Conservation (phyloP, 2,888 invertebrate genomes). For the Pyrrhia umbra region DNA sequence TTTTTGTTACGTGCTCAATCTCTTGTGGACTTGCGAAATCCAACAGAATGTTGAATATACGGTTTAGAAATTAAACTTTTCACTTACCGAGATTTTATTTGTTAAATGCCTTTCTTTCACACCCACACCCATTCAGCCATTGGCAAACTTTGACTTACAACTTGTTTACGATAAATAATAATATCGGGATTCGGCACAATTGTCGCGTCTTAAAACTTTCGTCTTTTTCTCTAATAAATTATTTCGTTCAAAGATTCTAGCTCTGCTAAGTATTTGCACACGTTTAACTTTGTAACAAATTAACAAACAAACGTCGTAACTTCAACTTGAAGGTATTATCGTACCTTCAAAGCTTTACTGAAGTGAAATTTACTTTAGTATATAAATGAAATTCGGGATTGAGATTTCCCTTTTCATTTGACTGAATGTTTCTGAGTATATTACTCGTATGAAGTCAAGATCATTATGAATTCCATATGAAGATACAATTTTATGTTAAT, state of each 20-base stretch:
- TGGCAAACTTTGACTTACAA: conserved; percentile 20
- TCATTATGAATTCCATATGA: conserved; percentile 19
- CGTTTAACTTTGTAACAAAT: conserved; percentile 42
- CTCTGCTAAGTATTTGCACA: conserved; percentile 22
- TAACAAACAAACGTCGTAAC: conserved; percentile 32
- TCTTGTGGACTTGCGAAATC: background rate
- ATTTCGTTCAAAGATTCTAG: conserved; percentile 12
- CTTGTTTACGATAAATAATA: conserved; percentile 25
- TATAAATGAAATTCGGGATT: conserved; percentile 19
- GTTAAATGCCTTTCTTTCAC: background rate
- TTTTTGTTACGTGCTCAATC: too few species aligned
- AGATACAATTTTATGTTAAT: conserved; percentile 23
- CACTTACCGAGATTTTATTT: background rate
- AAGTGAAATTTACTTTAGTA: conserved; percentile 26
- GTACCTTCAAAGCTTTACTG: conserved; percentile 36
- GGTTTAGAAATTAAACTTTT: background rate
- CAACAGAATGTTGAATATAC: background rate
- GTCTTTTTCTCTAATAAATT: conserved; percentile 28
- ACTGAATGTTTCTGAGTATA: conserved; percentile 21
- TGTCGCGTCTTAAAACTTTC: conserved; percentile 29
- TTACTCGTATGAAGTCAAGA: background rate
- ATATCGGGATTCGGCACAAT: conserved; percentile 13
- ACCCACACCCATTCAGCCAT: background rate
- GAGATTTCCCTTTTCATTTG: conserved; percentile 20
- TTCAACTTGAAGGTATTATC: conserved; percentile 38